phyloP scores from a whole-genome alignment of 2,113 vertebrate genomes.

The Picathartes gymnocephalus region DNA sequence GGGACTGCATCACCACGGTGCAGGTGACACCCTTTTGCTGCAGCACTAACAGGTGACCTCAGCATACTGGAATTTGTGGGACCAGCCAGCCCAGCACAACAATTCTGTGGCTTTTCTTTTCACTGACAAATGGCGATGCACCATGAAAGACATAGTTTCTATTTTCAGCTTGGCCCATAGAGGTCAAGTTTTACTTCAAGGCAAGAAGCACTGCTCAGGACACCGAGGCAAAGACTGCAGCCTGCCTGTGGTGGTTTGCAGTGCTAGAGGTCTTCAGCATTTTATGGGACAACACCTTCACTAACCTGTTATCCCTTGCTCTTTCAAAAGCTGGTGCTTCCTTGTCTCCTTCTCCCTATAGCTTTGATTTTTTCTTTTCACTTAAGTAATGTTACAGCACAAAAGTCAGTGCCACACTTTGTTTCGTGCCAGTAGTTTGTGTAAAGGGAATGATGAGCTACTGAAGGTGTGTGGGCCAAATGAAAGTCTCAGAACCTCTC shows the following conservation, averaged over 20 bases:
- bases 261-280: background rate
- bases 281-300: background rate
- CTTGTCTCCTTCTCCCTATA: background rate
- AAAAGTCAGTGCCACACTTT: background rate
- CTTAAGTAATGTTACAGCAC: background rate
- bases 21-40: background rate
- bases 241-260: background rate
- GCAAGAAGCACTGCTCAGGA: background rate
- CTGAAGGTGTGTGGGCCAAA: background rate
- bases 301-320: background rate
- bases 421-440: background rate
- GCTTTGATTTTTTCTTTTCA: background rate
- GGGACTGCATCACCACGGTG: background rate
- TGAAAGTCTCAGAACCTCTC: background rate
- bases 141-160: background rate
- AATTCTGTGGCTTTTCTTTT: background rate
- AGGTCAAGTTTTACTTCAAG: rapidly evolving
- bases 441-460: background rate
- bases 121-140: background rate
- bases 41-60: background rate
- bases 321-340: background rate
- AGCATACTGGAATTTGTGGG: background rate
- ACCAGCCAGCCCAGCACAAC: background rate
- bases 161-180: background rate
- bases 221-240: background rate